Conservation (phyloP, 2,888 invertebrate genomes). For the Apamea epomidion region DNA sequence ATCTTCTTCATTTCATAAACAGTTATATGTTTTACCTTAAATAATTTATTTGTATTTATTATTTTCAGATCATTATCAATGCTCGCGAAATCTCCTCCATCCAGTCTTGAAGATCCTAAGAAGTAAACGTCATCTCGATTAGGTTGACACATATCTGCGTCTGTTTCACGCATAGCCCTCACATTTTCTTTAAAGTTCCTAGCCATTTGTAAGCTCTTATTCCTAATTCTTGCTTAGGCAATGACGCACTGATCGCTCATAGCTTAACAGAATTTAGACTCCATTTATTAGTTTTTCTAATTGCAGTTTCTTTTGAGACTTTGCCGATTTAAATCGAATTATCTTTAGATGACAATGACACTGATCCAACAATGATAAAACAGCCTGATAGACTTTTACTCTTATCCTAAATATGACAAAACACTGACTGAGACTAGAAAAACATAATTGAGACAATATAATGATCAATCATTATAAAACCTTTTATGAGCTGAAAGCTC, state of each 20-base stretch:
- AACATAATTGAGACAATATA: conserved; percentile 11
- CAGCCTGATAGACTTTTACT: conserved; percentile 37
- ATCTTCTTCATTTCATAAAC: conserved; percentile 57
- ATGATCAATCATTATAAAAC: conserved; percentile 25
- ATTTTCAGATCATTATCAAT: conserved; percentile 86
- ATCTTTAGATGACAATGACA: conserved; percentile 9
- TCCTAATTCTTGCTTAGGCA: conserved; percentile 61
- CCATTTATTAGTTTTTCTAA: conserved; percentile 25
- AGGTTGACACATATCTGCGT: conserved; percentile 32
- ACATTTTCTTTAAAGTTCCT: conserved; percentile 64
- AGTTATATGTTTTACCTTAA: not conserved
- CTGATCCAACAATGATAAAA: conserved; percentile 6
- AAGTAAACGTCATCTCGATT: conserved; percentile 74
- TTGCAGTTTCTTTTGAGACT: conserved; percentile 47
- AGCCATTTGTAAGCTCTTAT: conserved; percentile 59
- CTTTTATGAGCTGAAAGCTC: conserved; percentile 41
- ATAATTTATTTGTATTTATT: conserved; percentile 32
- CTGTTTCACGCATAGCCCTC: conserved; percentile 43
- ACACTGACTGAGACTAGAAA: conserved; percentile 36
- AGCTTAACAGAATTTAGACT: conserved; percentile 38
- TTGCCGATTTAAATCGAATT: conserved; percentile 16
- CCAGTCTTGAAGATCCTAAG: conserved; percentile 83
- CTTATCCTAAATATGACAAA: conserved; percentile 44
- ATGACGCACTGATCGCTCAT: conserved; percentile 57
- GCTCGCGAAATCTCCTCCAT: conserved; percentile 85